phyloP scores from a whole-genome alignment of 2,888 invertebrate genomes.

The Apamea epomidion region DNA sequence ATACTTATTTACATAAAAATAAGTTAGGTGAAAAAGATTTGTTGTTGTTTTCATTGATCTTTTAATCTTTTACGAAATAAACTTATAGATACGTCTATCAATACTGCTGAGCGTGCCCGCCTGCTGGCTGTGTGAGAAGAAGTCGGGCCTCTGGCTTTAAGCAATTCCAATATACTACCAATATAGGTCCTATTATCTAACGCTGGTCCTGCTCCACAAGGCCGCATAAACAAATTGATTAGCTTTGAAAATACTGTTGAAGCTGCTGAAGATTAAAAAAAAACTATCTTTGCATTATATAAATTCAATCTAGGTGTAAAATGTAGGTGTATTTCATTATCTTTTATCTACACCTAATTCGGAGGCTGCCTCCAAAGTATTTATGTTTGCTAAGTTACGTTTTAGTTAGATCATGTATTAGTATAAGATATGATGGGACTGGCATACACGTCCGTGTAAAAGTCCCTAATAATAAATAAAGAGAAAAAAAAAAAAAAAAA shows the following conservation, averaged over 20 bases:
- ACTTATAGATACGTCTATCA: not conserved
- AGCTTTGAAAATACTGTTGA: not conserved
- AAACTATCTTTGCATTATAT: not conserved
- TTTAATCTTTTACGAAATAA: not conserved
- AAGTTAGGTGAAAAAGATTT: not conserved
- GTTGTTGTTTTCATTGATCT: not conserved
- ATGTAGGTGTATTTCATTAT: no score
- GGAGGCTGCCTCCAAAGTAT: no score
- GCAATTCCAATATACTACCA: not conserved
- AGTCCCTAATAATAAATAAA: no score
- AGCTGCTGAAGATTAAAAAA: not conserved
- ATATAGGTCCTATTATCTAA: not conserved
- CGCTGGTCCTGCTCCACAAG: not conserved
- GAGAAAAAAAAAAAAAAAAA: no score
- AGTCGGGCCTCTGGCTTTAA: no score
- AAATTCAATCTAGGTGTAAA: no score
- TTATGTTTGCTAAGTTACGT: no score
- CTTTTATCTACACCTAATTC: no score
- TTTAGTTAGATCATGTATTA: no score
- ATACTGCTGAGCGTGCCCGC: not conserved
- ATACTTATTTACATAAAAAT: not conserved
- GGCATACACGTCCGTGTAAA: no score
- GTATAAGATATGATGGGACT: no score
- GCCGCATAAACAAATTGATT: not conserved
- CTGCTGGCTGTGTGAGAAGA: no score